phyloP scores from a whole-genome alignment of 2,888 invertebrate species.

The Harpalus rufipes region DNA sequence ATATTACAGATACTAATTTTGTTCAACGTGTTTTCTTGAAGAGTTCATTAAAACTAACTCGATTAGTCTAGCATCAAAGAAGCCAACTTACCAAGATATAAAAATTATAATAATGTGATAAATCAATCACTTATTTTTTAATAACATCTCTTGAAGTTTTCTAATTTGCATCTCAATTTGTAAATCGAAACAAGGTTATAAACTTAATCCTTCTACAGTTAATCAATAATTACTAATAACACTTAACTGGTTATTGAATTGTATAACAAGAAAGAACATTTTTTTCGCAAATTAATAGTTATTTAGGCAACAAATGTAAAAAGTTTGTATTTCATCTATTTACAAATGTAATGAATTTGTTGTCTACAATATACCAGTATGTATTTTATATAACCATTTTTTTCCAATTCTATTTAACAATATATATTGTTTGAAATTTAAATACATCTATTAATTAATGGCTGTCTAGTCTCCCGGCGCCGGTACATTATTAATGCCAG shows the following conservation, averaged over 20 bases:
- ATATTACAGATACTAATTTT: slow-evolving; percentile 35
- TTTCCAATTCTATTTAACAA: too few species aligned
- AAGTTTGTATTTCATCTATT: too few species aligned
- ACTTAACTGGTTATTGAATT: not conserved
- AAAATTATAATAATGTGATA: slow-evolving; percentile 28
- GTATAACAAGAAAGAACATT: too few species aligned
- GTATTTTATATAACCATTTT: too few species aligned
- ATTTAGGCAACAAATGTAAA: too few species aligned
- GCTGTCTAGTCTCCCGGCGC: too few species aligned
- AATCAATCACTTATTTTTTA: slow-evolving; percentile 9
- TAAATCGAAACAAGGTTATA: slow-evolving; percentile 15
- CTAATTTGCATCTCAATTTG: slow-evolving; percentile 11
- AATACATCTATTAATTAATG: too few species aligned
- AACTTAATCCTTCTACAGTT: not conserved
- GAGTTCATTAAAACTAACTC: slow-evolving; percentile 25
- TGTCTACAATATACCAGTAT: too few species aligned
- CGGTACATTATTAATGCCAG: too few species aligned
- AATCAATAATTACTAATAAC: slow-evolving; percentile 6
- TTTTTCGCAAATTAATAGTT: too few species aligned
- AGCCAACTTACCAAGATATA: slow-evolving; percentile 20
- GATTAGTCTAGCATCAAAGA: slow-evolving; percentile 25
- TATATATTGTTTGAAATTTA: too few species aligned
- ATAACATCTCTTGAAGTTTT: not conserved
- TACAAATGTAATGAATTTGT: too few species aligned
- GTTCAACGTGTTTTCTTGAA: slow-evolving; percentile 14